phyloP scores from a whole-genome alignment of 2,113 vertebrate genomes.

The Turnix velox region DNA sequence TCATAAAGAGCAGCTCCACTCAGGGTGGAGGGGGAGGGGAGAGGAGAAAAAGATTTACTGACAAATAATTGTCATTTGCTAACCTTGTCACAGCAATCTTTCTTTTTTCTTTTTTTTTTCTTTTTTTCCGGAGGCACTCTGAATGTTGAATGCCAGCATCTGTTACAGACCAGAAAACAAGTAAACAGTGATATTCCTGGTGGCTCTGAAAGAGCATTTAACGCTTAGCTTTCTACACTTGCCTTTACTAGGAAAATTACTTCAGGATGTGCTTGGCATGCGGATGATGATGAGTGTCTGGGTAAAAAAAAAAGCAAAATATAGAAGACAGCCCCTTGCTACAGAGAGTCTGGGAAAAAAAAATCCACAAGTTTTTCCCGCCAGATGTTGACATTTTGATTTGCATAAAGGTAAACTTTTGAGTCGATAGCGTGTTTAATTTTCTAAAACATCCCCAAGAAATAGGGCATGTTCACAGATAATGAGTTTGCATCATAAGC shows the following conservation, averaged over 20 bases:
- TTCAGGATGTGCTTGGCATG: conserved; percentile 54
- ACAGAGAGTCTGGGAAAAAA: not conserved
- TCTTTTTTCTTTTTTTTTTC: not conserved
- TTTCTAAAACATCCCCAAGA: conserved; percentile 27
- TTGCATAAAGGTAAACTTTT: conserved; percentile 58
- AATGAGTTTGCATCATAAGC: conserved; percentile 33
- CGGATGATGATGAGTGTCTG: conserved; percentile 4
- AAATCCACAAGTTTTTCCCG: not conserved
- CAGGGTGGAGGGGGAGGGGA: no score
- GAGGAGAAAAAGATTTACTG: not conserved
- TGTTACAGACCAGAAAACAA: conserved; percentile 40
- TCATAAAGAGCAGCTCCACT: not conserved
- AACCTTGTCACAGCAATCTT: conserved; percentile 39
- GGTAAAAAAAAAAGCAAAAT: not conserved
- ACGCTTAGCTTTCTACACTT: conserved; percentile 36
- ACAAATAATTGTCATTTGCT: conserved; percentile 56
- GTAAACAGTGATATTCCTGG: conserved; percentile 63
- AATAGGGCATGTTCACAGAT: not conserved
- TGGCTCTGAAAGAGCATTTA: conserved; percentile 63
- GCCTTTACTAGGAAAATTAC: conserved; percentile 49
- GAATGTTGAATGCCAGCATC: conserved; percentile 63
- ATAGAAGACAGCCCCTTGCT: not conserved
- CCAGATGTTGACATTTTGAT: conserved; percentile 68
- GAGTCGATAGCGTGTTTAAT: not conserved
- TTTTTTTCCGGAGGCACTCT: conserved; percentile 25